Evolutionary conservation across 2,888 invertebrate species (phyloP), one percentile per base, ranked within the genome.

Genomic region (Apodemia hepburni): DNA sequence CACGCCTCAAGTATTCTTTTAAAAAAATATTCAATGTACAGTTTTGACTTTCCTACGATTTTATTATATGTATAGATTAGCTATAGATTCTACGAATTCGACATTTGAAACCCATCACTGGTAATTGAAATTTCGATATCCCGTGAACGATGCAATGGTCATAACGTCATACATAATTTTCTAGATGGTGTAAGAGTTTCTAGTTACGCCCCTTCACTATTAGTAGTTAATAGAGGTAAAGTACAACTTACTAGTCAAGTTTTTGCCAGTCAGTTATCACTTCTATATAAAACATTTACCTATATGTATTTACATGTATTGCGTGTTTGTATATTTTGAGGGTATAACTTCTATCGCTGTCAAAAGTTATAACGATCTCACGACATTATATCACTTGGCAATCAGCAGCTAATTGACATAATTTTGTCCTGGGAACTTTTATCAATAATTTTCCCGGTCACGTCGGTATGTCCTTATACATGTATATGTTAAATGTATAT

Each of bases 101-200:
- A 57, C 29, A 57, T 57, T 57, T 57, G 8, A 29, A 29, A 15
- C 2, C n/a, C 27, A 29, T 57, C n/a, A 57, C 3, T 57, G 15
- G 47, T 27, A 29, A 57, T 57, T 54, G 15, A 27, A 27, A 57
- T 57, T 57, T 57, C 57, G n/a, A 57, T 57, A 57, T 57, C n/a
- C 57, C 54, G 27, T 17, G 6, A 57, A 57, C 57, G 29, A 17
- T 47, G 47, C 29, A 57, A 57, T 57, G 27, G 57, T 57, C 8
- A n/a, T n/a, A n/a, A n/a, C n/a, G n/a, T n/a, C n/a, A 27, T 57
- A 57, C 15, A 12, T 29, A 57, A 57, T 57, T 22, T 57, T 57
- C 57, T 57, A n/a, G 27, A 57, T 57, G 57, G 57, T 29, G 57
- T 27, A 57, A 57, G 5, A 7, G 2, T 57, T 7, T 29, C 54